phyloP scores from a whole-genome alignment of 1,140 invertebrate species.

The Oryctes rhinoceros region DNA sequence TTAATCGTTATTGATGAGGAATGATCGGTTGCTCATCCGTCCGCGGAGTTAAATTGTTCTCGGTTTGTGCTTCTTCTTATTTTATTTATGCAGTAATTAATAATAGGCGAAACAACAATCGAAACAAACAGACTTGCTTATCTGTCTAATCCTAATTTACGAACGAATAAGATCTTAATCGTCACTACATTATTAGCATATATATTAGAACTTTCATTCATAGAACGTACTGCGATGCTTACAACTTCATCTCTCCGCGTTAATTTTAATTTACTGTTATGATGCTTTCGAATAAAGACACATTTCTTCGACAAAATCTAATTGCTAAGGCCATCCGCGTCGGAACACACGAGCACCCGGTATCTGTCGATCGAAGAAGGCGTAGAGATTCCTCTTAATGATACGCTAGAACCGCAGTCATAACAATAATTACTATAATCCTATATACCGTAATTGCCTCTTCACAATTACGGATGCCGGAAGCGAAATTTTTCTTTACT shows the following conservation, averaged over 20 bases:
- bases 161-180: background rate
- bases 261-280: background rate
- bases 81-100: no score
- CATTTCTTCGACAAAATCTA: slow-evolving; percentile 12
- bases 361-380: background rate
- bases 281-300: background rate
- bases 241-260: background rate
- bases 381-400: background rate
- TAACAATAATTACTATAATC: slow-evolving; percentile 11
- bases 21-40: no score
- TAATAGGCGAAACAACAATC: no score
- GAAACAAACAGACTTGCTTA: no score
- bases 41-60: no score
- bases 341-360: slow-evolving; percentile 7
- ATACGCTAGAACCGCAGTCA: slow-evolving; percentile 2
- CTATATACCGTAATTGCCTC: background rate
- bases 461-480: slow-evolving; percentile 2
- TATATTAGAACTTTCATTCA: background rate
- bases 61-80: no score
- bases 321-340: background rate
- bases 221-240: background rate
- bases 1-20: background rate
- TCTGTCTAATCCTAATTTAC: background rate
- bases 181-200: background rate
- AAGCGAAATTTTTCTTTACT: background rate